These are phyloP conservation scores for Himalopsyche anomala DNA, from an alignment of 2,888 invertebrate genomes.

Conservation along the genomic window DNA sequence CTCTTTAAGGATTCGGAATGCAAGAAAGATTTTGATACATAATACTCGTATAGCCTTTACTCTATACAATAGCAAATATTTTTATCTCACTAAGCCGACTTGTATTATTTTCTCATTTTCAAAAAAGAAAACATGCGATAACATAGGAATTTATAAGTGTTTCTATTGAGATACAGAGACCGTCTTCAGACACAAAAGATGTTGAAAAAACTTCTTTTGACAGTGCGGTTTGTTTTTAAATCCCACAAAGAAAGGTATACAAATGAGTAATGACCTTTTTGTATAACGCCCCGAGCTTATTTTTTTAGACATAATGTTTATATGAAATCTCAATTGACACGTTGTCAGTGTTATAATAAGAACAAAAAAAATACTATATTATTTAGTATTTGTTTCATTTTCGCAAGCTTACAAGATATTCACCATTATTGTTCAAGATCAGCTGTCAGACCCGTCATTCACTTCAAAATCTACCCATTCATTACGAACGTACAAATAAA, in stretches of 20 bases:
- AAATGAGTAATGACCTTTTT: constrained; percentile 11
- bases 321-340: no score
- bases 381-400: no score
- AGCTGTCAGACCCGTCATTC: no score
- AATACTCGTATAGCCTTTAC: no score
- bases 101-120: constrained; percentile 15
- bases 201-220: neutral
- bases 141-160: constrained; percentile 32
- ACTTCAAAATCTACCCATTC: no score
- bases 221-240: neutral
- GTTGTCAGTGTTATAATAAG: no score
- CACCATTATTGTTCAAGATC: no score
- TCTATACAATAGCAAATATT: neutral
- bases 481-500: no score
- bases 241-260: neutral
- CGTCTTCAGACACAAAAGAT: constrained; percentile 8
- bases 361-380: no score
- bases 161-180: constrained; percentile 27
- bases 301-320: no score
- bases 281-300: neutral
- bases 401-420: no score
- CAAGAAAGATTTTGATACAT: neutral
- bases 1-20: neutral
- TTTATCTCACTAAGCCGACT: neutral
- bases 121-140: constrained; percentile 32